phyloP scores from a whole-genome alignment of 2,113 vertebrate species.

The Arizona elegans region DNA sequence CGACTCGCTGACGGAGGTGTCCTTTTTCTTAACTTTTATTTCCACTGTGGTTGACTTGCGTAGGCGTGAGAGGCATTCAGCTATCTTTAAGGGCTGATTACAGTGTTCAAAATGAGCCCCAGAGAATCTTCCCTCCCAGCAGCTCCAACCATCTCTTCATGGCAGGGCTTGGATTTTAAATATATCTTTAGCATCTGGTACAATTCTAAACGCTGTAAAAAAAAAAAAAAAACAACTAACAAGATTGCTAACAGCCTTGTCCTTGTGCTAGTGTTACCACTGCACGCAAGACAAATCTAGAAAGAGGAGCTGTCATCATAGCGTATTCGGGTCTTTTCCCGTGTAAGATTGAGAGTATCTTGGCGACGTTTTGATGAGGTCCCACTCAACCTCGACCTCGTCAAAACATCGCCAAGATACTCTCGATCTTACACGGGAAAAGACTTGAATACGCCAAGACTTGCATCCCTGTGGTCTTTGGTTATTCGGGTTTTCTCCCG shows the following conservation, averaged over 20 bases:
- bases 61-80: conserved; percentile 15
- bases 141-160: background rate
- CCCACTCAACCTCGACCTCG: too few relatives aligned
- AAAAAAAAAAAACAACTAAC: background rate
- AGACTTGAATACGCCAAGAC: too few relatives aligned
- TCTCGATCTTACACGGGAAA: too few relatives aligned
- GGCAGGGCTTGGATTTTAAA: conserved; percentile 16
- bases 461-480: too few relatives aligned
- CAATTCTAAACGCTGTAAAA: conserved; percentile 39
- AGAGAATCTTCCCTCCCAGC: conserved; percentile 1
- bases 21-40: conserved; percentile 24
- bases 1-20: conserved; percentile 4
- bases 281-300: conserved; percentile 34
- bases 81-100: conserved; percentile 21
- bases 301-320: conserved; percentile 15
- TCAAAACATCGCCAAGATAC: too few relatives aligned
- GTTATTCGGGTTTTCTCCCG: too few relatives aligned
- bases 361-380: too few relatives aligned
- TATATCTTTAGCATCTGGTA: background rate
- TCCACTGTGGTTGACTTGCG: conserved; percentile 19
- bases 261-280: conserved; percentile 9
- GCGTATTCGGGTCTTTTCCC: too few relatives aligned
- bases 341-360: too few relatives aligned
- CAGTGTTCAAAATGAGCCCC: background rate
- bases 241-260: conserved; percentile 25